These are phyloP conservation scores for Myzus persicae DNA, from an alignment of 1,140 invertebrate species.

Conservation along the genomic window DNA sequence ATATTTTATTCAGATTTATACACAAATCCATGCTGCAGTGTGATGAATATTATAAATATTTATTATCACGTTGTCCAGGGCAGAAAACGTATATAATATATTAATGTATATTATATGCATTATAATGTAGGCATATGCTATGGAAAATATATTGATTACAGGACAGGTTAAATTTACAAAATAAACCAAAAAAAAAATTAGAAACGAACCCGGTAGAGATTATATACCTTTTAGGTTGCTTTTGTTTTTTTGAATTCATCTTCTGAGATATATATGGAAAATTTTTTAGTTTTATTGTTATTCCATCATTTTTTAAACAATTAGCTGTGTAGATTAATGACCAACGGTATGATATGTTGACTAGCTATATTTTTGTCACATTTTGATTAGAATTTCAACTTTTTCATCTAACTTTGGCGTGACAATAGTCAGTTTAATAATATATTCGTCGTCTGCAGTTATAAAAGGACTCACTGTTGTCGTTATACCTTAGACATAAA, in stretches of 20 bases:
- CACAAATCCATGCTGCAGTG: slow-evolving; percentile 46
- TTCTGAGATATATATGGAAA: not conserved
- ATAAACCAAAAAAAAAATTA: not conserved
- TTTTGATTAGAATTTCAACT: not conserved
- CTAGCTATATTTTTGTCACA: not conserved
- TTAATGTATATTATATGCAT: not conserved
- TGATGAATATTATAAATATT: slow-evolving; percentile 58
- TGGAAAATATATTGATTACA: not conserved
- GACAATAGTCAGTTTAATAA: slow-evolving; percentile 5
- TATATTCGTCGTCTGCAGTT: not conserved
- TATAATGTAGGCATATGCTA: not conserved
- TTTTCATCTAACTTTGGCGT: not conserved
- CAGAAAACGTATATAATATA: slow-evolving; percentile 2
- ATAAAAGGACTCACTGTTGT: not conserved
- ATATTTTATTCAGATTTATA: slow-evolving; percentile 58
- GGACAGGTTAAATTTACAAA: not conserved
- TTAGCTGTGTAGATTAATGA: not conserved
- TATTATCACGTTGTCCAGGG: slow-evolving; percentile 50
- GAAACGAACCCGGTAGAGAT: not conserved
- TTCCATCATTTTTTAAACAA: not conserved
- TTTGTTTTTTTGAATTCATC: not conserved
- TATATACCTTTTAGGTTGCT: not conserved
- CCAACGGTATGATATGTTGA: not conserved
- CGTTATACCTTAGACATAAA: not conserved
- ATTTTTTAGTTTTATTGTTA: not conserved